These are phyloP conservation scores for Hippocampus guttulatus DNA, from an alignment of 2,113 vertebrate genomes.

Conservation along the genomic window DNA sequence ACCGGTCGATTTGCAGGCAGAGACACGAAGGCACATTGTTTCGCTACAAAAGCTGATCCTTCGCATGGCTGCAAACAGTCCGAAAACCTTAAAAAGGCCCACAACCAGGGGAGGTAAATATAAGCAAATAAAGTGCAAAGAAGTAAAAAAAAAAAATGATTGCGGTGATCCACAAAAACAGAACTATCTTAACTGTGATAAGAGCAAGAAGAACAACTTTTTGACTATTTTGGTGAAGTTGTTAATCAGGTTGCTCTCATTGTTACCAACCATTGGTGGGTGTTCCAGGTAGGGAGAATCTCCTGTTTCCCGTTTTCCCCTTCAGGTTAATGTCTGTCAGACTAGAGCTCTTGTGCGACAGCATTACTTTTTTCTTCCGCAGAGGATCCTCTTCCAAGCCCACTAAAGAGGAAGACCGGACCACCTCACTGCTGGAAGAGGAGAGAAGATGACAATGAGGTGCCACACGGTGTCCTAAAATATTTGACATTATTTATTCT, in stretches of 20 bases:
- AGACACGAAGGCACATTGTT: neutral
- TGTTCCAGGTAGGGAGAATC: conserved; percentile 85
- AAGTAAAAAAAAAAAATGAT: neutral
- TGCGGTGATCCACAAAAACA: neutral
- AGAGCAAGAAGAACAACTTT: neutral
- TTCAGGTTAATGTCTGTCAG: conserved; percentile 86
- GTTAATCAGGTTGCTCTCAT: conserved; percentile 13
- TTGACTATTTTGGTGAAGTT: neutral
- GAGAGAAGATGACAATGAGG: conserved; percentile 13
- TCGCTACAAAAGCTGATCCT: neutral
- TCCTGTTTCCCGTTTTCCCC: conserved; percentile 74
- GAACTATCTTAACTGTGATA: too few species aligned
- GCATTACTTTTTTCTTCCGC: conserved; percentile 66
- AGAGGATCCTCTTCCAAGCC: conserved; percentile 73
- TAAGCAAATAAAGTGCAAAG: neutral
- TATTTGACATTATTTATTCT: neutral
- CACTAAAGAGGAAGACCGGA: conserved; percentile 46
- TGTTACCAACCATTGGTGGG: conserved; percentile 80
- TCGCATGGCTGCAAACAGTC: neutral
- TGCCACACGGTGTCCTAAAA: neutral
- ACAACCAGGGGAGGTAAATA: neutral
- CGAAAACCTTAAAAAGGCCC: neutral
- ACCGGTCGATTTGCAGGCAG: neutral
- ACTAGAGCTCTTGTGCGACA: conserved; percentile 86
- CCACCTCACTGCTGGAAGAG: conserved; percentile 13